Conservation (phyloP, 2,797 vertebrate species). For the Alosa sapidissima region DNA sequence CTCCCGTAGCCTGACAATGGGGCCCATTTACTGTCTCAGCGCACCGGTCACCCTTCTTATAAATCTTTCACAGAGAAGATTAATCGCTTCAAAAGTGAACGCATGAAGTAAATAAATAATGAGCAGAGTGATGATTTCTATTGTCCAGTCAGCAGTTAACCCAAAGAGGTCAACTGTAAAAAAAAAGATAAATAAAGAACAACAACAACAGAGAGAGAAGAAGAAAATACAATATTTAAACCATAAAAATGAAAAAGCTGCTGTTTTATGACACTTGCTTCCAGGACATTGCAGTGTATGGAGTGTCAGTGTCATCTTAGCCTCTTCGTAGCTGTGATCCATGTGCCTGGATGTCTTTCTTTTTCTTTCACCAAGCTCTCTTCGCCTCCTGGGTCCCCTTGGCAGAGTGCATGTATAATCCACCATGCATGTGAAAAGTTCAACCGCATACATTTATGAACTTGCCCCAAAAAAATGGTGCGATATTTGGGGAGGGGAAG, state of each 20-base stretch:
- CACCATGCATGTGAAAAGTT: constrained; percentile 25
- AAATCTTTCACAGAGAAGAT: constrained; percentile 73
- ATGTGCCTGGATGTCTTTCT: background rate
- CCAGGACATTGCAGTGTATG: background rate
- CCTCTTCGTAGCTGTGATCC: background rate
- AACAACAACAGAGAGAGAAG: constrained; percentile 29
- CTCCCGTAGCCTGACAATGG: constrained; percentile 66
- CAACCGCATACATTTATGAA: constrained; percentile 26
- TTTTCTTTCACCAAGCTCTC: background rate
- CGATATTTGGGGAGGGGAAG: background rate
- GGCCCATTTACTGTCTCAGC: constrained; percentile 67
- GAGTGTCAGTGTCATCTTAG: constrained; percentile 18
- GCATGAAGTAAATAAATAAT: constrained; percentile 74
- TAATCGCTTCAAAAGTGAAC: constrained; percentile 72
- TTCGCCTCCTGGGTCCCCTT: constrained; percentile 22
- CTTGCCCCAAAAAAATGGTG: constrained; percentile 11
- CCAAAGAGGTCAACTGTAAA: constrained; percentile 53
- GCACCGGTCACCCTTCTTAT: constrained; percentile 67
- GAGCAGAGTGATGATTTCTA: constrained; percentile 67
- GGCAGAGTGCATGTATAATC: constrained; percentile 8
- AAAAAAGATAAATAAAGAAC: constrained; percentile 38
- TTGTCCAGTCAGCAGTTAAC: constrained; percentile 65
- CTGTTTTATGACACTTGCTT: background rate
- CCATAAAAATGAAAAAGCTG: constrained; percentile 34
- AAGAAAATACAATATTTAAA: constrained; percentile 55